A percentile compares a stretch with the other conserved stretches of the same genome.
phyloP scores from a whole-genome alignment of 2,888 invertebrate genomes.

The Drosophila stalkeri region DNA sequence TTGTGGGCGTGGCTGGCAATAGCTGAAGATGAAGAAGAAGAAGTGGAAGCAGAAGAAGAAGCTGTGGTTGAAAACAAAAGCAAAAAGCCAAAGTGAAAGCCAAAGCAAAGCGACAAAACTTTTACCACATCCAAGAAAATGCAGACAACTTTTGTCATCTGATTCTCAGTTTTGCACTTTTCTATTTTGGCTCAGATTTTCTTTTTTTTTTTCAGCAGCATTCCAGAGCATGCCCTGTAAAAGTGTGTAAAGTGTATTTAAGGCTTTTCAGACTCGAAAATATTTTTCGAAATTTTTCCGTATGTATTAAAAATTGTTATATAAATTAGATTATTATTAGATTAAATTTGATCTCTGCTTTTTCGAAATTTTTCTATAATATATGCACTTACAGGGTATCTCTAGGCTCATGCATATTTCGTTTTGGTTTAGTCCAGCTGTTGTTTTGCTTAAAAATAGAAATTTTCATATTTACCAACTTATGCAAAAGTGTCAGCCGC shows the following conservation, averaged over 20 bases:
- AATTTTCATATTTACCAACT: conserved; percentile 77
- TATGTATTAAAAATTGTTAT: no score
- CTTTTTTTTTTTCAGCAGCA: background rate
- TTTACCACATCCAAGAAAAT: conserved; percentile 64
- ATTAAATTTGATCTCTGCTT: no score
- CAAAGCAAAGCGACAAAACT: conserved; percentile 65
- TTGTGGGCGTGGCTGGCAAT: conserved; percentile 35
- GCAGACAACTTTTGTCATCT: conserved; percentile 76
- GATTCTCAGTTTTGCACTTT: conserved; percentile 59
- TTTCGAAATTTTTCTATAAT: background rate
- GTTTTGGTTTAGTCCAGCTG: conserved; percentile 10
- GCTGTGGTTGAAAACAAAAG: background rate
- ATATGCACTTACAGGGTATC: conserved; percentile 20
- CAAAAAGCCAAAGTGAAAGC: conserved; percentile 41
- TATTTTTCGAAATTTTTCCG: background rate
- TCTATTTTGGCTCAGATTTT: conserved; percentile 14
- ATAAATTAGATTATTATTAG: no score
- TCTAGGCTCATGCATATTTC: background rate
- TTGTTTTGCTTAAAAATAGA: conserved; percentile 48
- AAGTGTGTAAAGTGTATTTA: background rate
- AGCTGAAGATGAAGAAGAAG: background rate
- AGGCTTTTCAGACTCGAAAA: no score
- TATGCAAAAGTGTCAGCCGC: conserved; percentile 75
- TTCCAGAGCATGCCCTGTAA: conserved; percentile 18
- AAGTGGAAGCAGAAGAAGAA: background rate